Evolutionary conservation across 2,113 vertebrate genomes (phyloP), one percentile per base, ranked within the genome.

Genomic region (Sander lucioperca): DNA sequence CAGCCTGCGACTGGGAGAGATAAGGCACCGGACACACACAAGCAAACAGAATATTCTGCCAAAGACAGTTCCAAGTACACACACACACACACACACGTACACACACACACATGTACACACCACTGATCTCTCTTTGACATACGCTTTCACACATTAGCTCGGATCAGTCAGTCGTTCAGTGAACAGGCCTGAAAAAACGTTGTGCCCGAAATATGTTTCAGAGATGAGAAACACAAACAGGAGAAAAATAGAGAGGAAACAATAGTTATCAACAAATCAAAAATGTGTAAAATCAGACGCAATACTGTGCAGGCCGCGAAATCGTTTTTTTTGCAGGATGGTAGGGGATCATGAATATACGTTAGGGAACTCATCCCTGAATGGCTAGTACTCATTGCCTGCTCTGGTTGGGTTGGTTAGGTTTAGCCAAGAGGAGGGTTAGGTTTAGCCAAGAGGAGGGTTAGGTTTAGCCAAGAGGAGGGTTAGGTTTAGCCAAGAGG

Each of bases 1-100:
- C 85, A 83, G 91, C 87, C 85, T 88, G 91, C 83, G 87, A 92
- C 87, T 89, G 87, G 81, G 83, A 77, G 78, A 86, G 91, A 92
- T 92, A 89, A 92, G 89, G 70, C 79, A 88, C 77, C 82, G 79
- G 12, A 76, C 88, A 73, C 84, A 86, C 61, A 77, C 67, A 68
- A n/a, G 74, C 80, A 83, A 48, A 77, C 58, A 85, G 21, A 80
- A 50, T 64, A 85, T 53, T 43, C 53, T 80, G 83, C 83, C 83
- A 85, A 76, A 76, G 79, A 84, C 72, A 50, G 9, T 27, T 74
- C 51, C 69, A 57, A 84, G 16, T 45, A 2, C 16, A 48, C 39
- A 16, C 70, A 45, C 48, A 74, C 53, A 62, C 23, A 69, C 66
- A 75, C 48, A 68, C 77, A 80, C 81, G 80, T n/a, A 81, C 39